Evolutionary conservation across 2,888 invertebrate genomes (phyloP).

Genomic region (Dichetophora obliterata): DNA sequence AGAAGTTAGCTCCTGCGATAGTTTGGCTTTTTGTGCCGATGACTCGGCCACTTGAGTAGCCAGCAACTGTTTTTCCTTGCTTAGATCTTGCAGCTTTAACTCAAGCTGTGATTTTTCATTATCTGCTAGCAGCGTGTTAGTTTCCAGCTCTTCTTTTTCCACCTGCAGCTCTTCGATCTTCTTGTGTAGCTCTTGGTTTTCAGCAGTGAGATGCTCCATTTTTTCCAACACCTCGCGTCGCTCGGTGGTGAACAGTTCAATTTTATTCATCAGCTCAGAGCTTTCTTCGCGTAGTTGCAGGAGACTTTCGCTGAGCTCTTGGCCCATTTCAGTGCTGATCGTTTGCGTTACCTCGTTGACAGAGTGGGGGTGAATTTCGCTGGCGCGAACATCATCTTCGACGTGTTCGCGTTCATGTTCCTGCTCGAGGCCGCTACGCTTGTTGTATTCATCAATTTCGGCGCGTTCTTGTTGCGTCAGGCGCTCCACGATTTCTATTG

Average conservation of each 20-base stretch:
- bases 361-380: constrained; percentile 38
- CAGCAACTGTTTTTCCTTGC: constrained; percentile 69
- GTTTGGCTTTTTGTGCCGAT: constrained; percentile 55
- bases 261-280: constrained; percentile 76
- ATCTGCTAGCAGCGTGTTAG: constrained; percentile 48
- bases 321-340: constrained; percentile 57
- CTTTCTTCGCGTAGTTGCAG: constrained; percentile 76
- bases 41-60: constrained; percentile 56
- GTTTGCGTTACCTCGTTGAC: background rate
- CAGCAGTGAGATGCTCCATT: constrained; percentile 75
- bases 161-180: constrained; percentile 72
- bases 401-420: constrained; percentile 25
- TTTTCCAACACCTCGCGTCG: constrained; percentile 79
- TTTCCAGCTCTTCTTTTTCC: constrained; percentile 70
- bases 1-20: constrained; percentile 62
- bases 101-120: constrained; percentile 54
- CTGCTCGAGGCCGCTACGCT: constrained; percentile 60
- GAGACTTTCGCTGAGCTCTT: constrained; percentile 73
- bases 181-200: constrained; percentile 73
- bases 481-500: constrained; percentile 81
- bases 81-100: constrained; percentile 67
- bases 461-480: constrained; percentile 79
- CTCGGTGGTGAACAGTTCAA: constrained; percentile 79
- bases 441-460: constrained; percentile 78
- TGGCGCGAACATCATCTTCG: constrained; percentile 32